A percentile compares a stretch with the other conserved stretches of the same genome.
phyloP scores from a whole-genome alignment of 2,113 vertebrate genomes.

The Odontophorus gujanensis region DNA sequence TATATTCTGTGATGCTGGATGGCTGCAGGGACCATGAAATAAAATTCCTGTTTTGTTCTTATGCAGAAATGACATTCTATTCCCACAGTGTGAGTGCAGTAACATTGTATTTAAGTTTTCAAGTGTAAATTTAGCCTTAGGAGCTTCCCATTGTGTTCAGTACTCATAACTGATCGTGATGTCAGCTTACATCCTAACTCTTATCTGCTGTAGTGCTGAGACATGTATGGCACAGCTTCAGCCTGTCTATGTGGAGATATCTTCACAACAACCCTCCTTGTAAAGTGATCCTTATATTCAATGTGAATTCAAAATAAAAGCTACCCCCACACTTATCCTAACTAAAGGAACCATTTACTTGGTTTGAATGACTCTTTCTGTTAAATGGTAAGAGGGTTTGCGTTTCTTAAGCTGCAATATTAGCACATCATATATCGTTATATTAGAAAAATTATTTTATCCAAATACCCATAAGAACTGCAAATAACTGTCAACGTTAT shows the following conservation, averaged over 20 bases:
- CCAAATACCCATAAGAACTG: neutral
- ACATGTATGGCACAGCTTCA: neutral
- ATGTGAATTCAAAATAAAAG: neutral
- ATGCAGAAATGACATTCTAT: no score
- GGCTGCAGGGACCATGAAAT: no score
- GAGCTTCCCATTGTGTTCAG: neutral
- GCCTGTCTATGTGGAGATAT: neutral
- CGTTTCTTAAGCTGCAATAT: neutral
- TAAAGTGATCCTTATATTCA: neutral
- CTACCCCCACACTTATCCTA: neutral
- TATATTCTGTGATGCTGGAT: no score
- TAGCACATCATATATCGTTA: neutral
- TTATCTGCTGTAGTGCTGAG: neutral
- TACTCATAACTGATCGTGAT: neutral
- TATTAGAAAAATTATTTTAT: neutral
- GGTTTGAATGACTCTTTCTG: neutral
- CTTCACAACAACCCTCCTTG: neutral
- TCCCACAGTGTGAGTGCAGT: neutral
- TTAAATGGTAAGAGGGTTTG: neutral
- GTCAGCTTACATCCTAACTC: neutral
- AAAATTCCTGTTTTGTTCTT: no score
- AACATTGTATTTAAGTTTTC: neutral
- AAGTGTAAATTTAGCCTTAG: neutral
- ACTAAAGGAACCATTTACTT: neutral
- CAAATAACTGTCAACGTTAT: neutral